Percentiles rank a stretch among this genome's conserved stretches.
phyloP scores from a whole-genome alignment of 2,113 vertebrate genomes.

The Anolis carolinensis region DNA sequence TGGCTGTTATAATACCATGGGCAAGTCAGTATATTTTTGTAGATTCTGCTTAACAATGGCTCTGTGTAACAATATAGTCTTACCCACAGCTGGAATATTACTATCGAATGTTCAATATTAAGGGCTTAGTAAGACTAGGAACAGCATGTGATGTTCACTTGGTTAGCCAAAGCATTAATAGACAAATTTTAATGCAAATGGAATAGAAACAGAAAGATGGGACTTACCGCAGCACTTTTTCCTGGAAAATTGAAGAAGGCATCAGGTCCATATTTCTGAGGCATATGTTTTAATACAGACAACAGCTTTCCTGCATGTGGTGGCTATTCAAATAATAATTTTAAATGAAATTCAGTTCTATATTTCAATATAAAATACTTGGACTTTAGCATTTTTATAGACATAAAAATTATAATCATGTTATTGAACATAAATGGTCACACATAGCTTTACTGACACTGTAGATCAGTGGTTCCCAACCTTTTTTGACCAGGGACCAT shows the following conservation, averaged over 20 bases:
- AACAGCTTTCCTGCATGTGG: constrained; percentile 93
- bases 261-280: constrained; percentile 93
- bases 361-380: constrained; percentile 14
- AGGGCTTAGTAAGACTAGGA: too few species aligned
- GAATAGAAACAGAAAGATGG: constrained; percentile 12
- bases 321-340: constrained; percentile 80
- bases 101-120: background rate
- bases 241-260: constrained; percentile 98
- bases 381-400: background rate
- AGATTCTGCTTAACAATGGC: background rate
- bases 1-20: background rate
- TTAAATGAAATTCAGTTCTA: constrained; percentile 41
- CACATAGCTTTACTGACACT: background rate
- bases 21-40: background rate
- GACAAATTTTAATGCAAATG: background rate
- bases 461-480: too few species aligned
- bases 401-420: constrained; percentile 10
- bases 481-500: too few species aligned
- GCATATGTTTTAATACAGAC: constrained; percentile 94
- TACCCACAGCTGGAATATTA: background rate
- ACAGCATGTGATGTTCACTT: background rate
- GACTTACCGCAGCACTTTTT: constrained; percentile 95
- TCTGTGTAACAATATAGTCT: background rate
- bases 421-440: background rate
- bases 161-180: background rate